phyloP scores from a whole-genome alignment of 2,888 invertebrate species.

The Acleris sparsana region DNA sequence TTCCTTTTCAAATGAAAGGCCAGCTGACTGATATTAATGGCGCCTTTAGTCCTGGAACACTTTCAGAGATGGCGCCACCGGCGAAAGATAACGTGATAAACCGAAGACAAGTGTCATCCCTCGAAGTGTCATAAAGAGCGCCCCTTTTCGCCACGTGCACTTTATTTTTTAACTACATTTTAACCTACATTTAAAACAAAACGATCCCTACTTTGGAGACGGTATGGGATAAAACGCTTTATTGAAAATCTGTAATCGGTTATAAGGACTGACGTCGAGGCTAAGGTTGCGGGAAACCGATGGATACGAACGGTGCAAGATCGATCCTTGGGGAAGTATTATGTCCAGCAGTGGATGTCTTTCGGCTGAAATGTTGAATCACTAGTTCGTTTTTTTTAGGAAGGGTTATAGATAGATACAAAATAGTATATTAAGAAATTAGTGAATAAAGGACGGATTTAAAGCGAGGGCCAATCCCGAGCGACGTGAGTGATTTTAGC shows the following conservation, averaged over 20 bases:
- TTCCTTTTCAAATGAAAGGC: conserved; percentile 28
- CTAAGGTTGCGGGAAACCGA: too few relatives aligned
- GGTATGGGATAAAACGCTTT: background rate
- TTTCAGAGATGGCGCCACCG: conserved; percentile 31
- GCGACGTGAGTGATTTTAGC: too few relatives aligned
- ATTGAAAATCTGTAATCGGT: background rate
- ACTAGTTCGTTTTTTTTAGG: too few relatives aligned
- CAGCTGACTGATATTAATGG: conserved; percentile 35
- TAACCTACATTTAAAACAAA: conserved; percentile 20
- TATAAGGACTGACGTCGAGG: too few relatives aligned
- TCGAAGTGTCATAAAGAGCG: conserved; percentile 32
- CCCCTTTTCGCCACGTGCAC: conserved; percentile 33
- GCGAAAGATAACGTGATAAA: conserved; percentile 24
- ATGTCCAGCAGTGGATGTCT: too few relatives aligned
- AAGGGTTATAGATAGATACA: too few relatives aligned
- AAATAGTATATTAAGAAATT: too few relatives aligned
- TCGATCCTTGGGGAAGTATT: too few relatives aligned
- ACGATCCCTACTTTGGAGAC: conserved; percentile 6
- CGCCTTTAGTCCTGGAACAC: conserved; percentile 15
- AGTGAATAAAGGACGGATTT: too few relatives aligned
- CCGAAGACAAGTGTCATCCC: conserved; percentile 21
- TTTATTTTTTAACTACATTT: conserved; percentile 29
- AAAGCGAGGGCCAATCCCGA: too few relatives aligned
- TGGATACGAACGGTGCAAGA: too few relatives aligned
- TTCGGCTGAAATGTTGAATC: too few relatives aligned